A percentile compares a stretch with the other conserved stretches of the same genome.
Conservation (phyloP, 1,140 invertebrate species). For the Homalodisca vitripennis region DNA sequence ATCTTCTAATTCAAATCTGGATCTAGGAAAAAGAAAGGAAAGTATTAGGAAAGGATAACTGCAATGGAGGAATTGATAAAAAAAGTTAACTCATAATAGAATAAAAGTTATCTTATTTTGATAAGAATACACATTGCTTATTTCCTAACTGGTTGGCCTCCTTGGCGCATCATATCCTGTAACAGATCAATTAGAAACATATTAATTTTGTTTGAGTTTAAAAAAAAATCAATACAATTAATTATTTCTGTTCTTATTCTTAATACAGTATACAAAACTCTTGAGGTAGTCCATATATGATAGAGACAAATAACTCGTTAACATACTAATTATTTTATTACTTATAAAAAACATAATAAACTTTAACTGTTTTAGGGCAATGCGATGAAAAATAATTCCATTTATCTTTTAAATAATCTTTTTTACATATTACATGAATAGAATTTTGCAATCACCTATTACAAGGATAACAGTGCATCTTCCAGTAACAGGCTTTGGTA, state of each 20-base stretch:
- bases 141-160: slow-evolving; percentile 43
- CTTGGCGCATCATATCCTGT: slow-evolving; percentile 43
- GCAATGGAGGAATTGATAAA: background rate
- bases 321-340: background rate
- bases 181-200: slow-evolving; percentile 35
- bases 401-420: too few relatives aligned
- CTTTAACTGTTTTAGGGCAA: too few relatives aligned
- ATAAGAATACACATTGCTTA: slow-evolving; percentile 18
- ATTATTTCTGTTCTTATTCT: background rate
- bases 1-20: background rate
- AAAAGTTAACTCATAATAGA: background rate
- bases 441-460: too few relatives aligned
- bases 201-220: background rate
- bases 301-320: too few relatives aligned
- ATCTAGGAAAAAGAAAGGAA: background rate
- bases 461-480: too few relatives aligned
- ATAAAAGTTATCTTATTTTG: background rate
- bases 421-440: too few relatives aligned
- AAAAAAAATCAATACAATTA: background rate
- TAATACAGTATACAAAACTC: background rate
- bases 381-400: too few relatives aligned
- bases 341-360: background rate
- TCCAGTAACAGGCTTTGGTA: too few relatives aligned
- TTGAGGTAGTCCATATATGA: background rate
- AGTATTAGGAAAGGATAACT: background rate